Evolutionary conservation across 2,888 invertebrate genomes (phyloP).

Genomic region (Dryomyza anilis): DNA sequence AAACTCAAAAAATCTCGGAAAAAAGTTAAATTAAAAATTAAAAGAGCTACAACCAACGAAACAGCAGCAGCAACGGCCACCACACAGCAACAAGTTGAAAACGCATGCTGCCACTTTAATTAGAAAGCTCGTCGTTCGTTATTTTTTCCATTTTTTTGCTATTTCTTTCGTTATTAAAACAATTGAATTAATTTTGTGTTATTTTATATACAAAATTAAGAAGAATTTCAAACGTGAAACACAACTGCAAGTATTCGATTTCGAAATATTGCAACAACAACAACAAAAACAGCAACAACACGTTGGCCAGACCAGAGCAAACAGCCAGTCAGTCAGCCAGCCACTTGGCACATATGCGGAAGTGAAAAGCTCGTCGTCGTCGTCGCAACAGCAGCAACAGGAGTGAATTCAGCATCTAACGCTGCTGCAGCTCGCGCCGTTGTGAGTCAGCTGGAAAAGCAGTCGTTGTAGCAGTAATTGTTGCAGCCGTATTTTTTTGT

Average conservation of each 20-base stretch:
- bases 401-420: conserved; percentile 29
- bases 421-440: conserved; percentile 27
- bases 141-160: too few species aligned
- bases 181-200: too few species aligned
- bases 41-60: background rate
- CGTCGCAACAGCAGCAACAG: conserved; percentile 13
- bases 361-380: conserved; percentile 48
- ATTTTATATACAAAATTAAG: too few species aligned
- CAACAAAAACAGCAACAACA: background rate
- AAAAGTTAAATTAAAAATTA: background rate
- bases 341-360: conserved; percentile 41
- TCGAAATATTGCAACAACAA: background rate
- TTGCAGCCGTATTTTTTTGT: too few species aligned
- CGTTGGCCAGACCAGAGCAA: background rate
- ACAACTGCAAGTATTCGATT: background rate
- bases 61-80: too few species aligned
- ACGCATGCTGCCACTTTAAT: too few species aligned
- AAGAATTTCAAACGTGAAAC: too few species aligned
- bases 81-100: too few species aligned
- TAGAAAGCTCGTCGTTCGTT: too few species aligned
- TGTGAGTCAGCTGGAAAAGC: conserved; percentile 30
- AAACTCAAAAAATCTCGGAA: background rate
- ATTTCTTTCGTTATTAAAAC: too few species aligned
- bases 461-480: background rate
- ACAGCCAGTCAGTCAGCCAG: background rate